A percentile compares a stretch with the other conserved stretches of the same genome.
phyloP scores from a whole-genome alignment of 2,113 vertebrate genomes.

The Chroicocephalus ridibundus region DNA sequence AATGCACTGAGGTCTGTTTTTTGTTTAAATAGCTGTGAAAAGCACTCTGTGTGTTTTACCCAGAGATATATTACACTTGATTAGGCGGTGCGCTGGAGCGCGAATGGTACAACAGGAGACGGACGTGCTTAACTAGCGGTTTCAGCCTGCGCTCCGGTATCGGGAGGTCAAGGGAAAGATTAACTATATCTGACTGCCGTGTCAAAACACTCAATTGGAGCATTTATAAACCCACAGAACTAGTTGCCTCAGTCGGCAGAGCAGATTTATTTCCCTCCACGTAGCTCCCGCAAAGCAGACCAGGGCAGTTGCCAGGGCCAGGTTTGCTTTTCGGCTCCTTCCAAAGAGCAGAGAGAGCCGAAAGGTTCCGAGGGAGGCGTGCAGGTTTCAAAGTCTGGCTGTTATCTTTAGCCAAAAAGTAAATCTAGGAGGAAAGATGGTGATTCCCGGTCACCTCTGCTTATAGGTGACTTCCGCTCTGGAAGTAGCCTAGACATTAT shows the following conservation, averaged over 20 bases:
- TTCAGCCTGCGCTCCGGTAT: neutral
- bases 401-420: neutral
- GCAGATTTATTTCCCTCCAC: constrained; percentile 9
- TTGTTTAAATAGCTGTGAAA: constrained; percentile 70
- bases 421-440: neutral
- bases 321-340: neutral
- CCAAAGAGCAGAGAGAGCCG: neutral
- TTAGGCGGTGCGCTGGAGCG: constrained; percentile 67
- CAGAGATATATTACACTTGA: constrained; percentile 70
- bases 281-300: neutral
- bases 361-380: neutral
- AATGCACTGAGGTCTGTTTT: neutral
- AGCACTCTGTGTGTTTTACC: constrained; percentile 61
- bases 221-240: constrained; percentile 57
- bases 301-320: neutral
- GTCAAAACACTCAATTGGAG: constrained; percentile 67
- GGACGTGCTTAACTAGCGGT: constrained; percentile 48
- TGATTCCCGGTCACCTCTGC: neutral
- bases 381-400: neutral
- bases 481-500: neutral
- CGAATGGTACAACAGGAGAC: constrained; percentile 63
- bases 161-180: constrained; percentile 63
- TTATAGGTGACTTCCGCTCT: neutral
- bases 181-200: constrained; percentile 63
- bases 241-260: neutral